These are phyloP conservation scores for Trinorchestia longiramus DNA, from an alignment of 1,140 invertebrate genomes.

Conservation along the genomic window DNA sequence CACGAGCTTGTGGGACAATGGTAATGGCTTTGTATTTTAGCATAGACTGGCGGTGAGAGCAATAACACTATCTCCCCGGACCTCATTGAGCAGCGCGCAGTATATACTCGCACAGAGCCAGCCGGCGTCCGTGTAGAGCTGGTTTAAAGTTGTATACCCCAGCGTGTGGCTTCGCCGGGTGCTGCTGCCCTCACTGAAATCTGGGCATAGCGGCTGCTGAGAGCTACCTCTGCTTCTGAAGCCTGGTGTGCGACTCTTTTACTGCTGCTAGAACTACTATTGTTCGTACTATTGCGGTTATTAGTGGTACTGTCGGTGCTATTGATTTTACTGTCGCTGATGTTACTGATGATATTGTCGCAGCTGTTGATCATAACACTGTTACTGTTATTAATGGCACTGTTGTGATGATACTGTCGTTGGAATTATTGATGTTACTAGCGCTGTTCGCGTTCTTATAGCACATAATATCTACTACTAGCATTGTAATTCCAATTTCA, in stretches of 20 bases:
- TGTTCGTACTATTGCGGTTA: not conserved
- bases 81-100: not conserved
- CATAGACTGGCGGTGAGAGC: not conserved
- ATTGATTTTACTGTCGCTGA: not conserved
- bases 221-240: not conserved
- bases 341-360: not conserved
- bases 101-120: not conserved
- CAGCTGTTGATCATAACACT: not conserved
- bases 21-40: not conserved
- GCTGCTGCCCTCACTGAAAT: not conserved
- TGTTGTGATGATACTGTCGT: not conserved
- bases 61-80: not conserved
- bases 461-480: not conserved
- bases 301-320: not conserved
- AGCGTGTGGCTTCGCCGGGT: not conserved
- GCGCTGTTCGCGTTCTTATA: not conserved
- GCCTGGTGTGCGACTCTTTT: not conserved
- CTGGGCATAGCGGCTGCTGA: not conserved
- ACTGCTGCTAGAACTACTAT: not conserved
- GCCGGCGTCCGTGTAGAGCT: not conserved
- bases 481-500: no score
- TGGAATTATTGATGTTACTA: not conserved
- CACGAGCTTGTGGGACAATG: not conserved
- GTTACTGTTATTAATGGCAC: not conserved
- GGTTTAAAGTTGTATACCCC: not conserved